These are phyloP conservation scores for Chloroclysta siterata DNA, from an alignment of 2,888 invertebrate genomes.

Conservation along the genomic window DNA sequence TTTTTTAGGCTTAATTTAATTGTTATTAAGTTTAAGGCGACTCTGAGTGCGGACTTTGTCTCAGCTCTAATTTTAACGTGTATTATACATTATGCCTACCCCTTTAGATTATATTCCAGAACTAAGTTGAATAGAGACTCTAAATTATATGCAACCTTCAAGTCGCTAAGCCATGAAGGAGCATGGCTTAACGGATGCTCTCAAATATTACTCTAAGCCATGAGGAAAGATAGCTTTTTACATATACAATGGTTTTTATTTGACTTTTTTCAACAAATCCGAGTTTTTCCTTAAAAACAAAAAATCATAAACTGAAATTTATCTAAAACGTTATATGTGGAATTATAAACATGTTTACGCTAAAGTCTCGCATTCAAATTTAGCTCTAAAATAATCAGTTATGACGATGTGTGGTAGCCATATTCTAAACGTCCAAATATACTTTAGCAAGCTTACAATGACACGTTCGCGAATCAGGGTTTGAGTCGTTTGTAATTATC, in stretches of 20 bases:
- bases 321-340: no score
- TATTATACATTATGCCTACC: neutral
- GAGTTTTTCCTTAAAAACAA: no score
- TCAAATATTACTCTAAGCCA: neutral
- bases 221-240: neutral
- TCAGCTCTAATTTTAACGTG: neutral
- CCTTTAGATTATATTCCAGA: neutral
- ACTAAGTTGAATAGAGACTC: neutral
- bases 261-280: no score
- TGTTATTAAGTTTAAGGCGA: neutral
- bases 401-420: neutral
- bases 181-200: neutral
- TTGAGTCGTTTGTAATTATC: slow-evolving; percentile 80
- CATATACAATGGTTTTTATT: no score
- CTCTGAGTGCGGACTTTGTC: neutral
- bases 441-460: neutral
- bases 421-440: slow-evolving; percentile 5
- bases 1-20: neutral
- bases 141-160: no score
- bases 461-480: slow-evolving; percentile 52
- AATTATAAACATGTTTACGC: neutral
- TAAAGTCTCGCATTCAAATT: neutral
- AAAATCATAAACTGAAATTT: no score
- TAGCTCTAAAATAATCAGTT: neutral
- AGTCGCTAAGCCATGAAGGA: no score